Evolutionary conservation across 2,888 invertebrate genomes (phyloP), one percentile per base, ranked within the genome.

Genomic region (Agrilus biguttatus): DNA sequence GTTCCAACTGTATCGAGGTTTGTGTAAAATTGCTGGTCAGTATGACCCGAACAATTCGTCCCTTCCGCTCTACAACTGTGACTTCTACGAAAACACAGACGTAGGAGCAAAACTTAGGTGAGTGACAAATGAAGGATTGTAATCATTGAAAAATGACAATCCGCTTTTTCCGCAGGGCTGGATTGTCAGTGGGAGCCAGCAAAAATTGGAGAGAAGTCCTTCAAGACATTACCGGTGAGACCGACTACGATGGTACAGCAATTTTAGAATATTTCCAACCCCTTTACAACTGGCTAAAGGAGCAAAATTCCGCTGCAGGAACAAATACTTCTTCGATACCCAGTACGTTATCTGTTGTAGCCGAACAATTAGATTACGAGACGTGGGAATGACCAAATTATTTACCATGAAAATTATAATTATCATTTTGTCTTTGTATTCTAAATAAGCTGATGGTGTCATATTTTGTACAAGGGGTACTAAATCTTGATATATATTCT

Each of bases 1-100:
- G 62, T 86, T 84, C 61, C 83, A 84, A 68, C 79, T 85, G 50
- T 75, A 83, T 49, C 66, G 74, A 52, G 72, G 80, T 1, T 62
- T 85, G 28, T 85, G 85, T 55, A 72, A 67, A 41, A 72, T 64
- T 47, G 77, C 80, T 3, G 78, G 77, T 35, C 70, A 83, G 52
- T 72, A 70, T 46, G 73, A 74, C 50, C 73, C 71, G 1, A 61
- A 68, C 50, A 59, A 64, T 2, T 33, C 42, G 5, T 65, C 67
- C 1, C 75, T 75, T 52, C 75, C 80, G 40, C 65, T 86, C 5
- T 78, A 84, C 52, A 69, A 76, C 51, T 86, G 85, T 57, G 82
- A 83, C 51, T 77, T 85, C 57, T 78, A 80, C 53, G 66, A 73
- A 10, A 77, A 73, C 21, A 71, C 68, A 57, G 75, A 72, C 61